Percentiles rank a stretch among this genome's conserved stretches.
These are phyloP conservation scores for Drosophila paracracens DNA, from an alignment of 2,888 invertebrate genomes.

Conservation along the genomic window DNA sequence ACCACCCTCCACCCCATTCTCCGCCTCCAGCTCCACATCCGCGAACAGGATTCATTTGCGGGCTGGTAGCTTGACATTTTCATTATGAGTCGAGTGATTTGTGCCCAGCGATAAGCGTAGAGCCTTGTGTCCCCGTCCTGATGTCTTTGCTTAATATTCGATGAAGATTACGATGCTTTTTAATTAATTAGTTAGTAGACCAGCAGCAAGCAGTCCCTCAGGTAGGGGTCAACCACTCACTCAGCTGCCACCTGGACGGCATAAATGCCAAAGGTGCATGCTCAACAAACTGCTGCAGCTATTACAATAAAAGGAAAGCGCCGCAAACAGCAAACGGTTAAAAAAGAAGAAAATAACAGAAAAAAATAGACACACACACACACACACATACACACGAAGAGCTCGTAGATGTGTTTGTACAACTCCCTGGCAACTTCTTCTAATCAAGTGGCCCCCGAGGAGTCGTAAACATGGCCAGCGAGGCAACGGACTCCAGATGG, in stretches of 20 bases:
- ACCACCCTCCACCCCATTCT: background rate
- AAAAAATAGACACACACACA: slow-evolving; percentile 13
- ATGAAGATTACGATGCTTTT: slow-evolving; percentile 61
- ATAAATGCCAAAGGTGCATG: slow-evolving; percentile 33
- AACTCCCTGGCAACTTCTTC: slow-evolving; percentile 75
- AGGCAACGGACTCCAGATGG: slow-evolving; percentile 48
- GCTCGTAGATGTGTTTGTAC: slow-evolving; percentile 42
- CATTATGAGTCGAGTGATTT: slow-evolving; percentile 71
- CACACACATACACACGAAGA: slow-evolving; percentile 16
- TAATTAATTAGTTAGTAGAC: slow-evolving; percentile 63
- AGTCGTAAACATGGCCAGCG: slow-evolving; percentile 73
- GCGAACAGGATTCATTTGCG: slow-evolving; percentile 17
- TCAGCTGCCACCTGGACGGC: background rate
- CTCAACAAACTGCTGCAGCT: slow-evolving; percentile 35
- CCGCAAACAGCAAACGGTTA: slow-evolving; percentile 3
- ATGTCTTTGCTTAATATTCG: slow-evolving; percentile 41
- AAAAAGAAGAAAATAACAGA: background rate
- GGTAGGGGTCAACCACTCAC: background rate
- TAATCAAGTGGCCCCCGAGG: slow-evolving; percentile 77
- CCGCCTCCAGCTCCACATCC: background rate
- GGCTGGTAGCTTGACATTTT: slow-evolving; percentile 59
- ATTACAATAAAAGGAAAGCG: slow-evolving; percentile 19
- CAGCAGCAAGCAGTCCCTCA: background rate
- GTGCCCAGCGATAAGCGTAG: slow-evolving; percentile 67
- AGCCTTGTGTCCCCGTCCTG: background rate